These are phyloP conservation scores for Brenthis ino DNA, from an alignment of 2,888 invertebrate species.

Conservation along the genomic window DNA sequence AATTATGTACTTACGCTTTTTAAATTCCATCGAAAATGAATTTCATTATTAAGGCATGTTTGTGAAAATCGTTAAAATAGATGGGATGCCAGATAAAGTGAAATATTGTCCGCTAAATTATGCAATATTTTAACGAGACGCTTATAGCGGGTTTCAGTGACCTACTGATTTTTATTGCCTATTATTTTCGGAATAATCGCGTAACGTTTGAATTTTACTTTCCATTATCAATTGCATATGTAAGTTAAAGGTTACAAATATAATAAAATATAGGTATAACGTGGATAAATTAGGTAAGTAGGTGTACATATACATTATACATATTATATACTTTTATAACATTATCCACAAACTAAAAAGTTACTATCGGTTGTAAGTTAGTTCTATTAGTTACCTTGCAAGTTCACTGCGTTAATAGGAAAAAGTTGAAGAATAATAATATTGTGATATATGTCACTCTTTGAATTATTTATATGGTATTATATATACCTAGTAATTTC, in stretches of 20 bases:
- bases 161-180: slow-evolving; percentile 19
- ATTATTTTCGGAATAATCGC: slow-evolving; percentile 16
- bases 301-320: too few relatives aligned
- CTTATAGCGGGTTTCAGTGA: slow-evolving; percentile 10
- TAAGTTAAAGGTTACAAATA: background rate
- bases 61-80: slow-evolving; percentile 17
- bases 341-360: too few relatives aligned
- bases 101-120: slow-evolving; percentile 16
- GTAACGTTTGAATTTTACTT: slow-evolving; percentile 10
- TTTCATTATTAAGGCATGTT: slow-evolving; percentile 6
- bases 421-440: too few relatives aligned
- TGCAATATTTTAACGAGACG: slow-evolving; percentile 19
- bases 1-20: background rate
- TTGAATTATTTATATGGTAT: too few relatives aligned
- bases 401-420: too few relatives aligned
- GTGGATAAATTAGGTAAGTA: too few relatives aligned
- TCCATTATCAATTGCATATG: background rate
- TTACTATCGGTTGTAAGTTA: too few relatives aligned
- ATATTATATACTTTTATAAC: too few relatives aligned
- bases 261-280: too few relatives aligned
- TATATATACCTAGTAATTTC: too few relatives aligned
- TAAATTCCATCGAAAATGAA: background rate
- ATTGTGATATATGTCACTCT: too few relatives aligned
- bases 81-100: slow-evolving; percentile 18
- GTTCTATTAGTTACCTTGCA: too few relatives aligned